Base-by-base conservation (phyloP, 2,797 vertebrate genomes). In the Hylomyscus alleni region DNA sequence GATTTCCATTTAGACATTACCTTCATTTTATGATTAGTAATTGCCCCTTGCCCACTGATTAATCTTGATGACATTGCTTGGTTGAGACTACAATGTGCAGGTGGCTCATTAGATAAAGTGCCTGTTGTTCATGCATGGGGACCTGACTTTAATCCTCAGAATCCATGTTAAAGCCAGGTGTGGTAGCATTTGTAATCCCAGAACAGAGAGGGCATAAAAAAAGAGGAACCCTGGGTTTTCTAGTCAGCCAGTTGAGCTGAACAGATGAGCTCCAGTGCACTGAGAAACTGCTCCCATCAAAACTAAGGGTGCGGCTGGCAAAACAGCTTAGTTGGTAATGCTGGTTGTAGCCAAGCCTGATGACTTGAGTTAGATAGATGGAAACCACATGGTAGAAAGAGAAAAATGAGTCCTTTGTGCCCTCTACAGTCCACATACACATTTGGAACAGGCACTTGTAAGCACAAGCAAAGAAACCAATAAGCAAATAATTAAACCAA, bases 1-100 rank as follows among this genome's bases (percentile, higher is more conserved):
- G 81, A 94, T 94, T 95, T 95, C 72, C 34, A 40, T 65, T 91
- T 86, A 76, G 31, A 96, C 83, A 78, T 92, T 69, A 91, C 62
- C 95, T 93, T 69, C 54, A 44, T 90, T 92, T 82, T 60, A 76
- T 92, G 52, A 58, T 92, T 56, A 83, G 54, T 75, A 54, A 94
- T 84, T 78, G n/a, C 75, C 75, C 8, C 2, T 3, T 77, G 56
- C 34, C 50, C 37, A 92, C 58, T 97, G 52, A 73, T 75, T 56
- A 89, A 56, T 19, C 62, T 94, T 95, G 86, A 82, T 89, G 95
- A 86, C 78, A 75, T 69, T 75, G 52, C 65, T 90, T 94, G 37
- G 52, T 91, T 73, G 60, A 80, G 19, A 56, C 52, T 78, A 94
- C 52, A 60, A 56, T 58, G 26, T 29, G 19, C 26, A 34, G 5